phyloP scores from a whole-genome alignment of 92 coral and sea anemone genomes.

The Micromussa lordhowensis region DNA sequence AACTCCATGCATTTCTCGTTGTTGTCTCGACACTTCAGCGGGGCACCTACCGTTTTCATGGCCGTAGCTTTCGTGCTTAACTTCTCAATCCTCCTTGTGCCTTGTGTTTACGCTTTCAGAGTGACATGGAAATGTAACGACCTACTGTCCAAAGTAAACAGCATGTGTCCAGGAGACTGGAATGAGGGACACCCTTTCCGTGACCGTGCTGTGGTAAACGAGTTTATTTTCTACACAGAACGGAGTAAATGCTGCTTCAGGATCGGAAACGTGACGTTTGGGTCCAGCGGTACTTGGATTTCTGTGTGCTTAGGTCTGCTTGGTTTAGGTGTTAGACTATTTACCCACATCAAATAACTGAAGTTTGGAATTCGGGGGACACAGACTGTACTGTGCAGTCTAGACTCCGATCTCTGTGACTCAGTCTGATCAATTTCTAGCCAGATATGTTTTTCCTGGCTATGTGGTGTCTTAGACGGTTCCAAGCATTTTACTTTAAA shows the following conservation, averaged over 20 bases:
- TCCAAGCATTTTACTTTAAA: no score
- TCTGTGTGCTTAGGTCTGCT: conserved; percentile 15
- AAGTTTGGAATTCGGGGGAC: not conserved
- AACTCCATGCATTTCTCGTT: conserved; percentile 6
- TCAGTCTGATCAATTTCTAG: no score
- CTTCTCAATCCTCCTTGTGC: conserved; percentile 5
- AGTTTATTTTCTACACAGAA: conserved; percentile 25
- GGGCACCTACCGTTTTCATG: conserved; percentile 7
- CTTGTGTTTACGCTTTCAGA: conserved; percentile 18
- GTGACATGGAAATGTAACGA: conserved; percentile 41
- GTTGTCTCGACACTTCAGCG: conserved; percentile 3
- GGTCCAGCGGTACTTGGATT: conserved; percentile 39
- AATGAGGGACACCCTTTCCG: conserved; percentile 27
- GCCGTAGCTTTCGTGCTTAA: not conserved
- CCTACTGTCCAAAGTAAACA: conserved; percentile 16
- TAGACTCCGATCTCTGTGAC: no score
- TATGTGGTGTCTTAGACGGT: no score
- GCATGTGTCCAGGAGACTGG: conserved; percentile 22
- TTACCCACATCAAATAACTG: conserved; percentile 10
- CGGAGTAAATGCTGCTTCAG: conserved; percentile 30
- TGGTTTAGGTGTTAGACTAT: conserved; percentile 4
- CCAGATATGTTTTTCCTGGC: no score
- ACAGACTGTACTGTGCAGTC: no score
- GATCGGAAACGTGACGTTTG: conserved; percentile 17
- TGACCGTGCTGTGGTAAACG: conserved; percentile 7